Evolutionary conservation across 2,797 vertebrate species (phyloP), one percentile per base, ranked within the genome.

Genomic region (Rhodeus uyekii): DNA sequence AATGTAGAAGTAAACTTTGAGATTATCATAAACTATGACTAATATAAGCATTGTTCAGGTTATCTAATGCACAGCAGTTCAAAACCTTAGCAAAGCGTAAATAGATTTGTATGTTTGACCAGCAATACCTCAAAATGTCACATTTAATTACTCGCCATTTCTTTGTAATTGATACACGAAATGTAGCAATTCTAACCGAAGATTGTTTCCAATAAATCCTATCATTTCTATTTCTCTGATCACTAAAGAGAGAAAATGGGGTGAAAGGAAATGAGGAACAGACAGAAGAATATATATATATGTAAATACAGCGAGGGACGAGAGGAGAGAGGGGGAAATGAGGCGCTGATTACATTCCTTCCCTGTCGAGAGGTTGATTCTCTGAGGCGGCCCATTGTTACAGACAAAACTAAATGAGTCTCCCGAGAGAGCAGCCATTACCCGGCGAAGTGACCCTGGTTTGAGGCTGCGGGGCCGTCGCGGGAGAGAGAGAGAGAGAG

Each of bases 371-470:
- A 85, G 87, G 67, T 78, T 81, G 84, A 85, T 85, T 87, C 85
- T 88, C 74, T 39, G 78, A 81, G 80, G 67, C 78, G 42, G 72
- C 73, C 63, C 86, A 53, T 74, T 73, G 42, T 64, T 69, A 82
- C 65, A 85, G 80, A 83, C 68, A 18, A 82, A 81, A 36, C 60
- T 85, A 85, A 87, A 88, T 60, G 86, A 85, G 81, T 86, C 86
- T 84, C 86, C 68, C 55, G 86, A 82, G 84, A 85, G 76, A 82
- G 78, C 79, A 61, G 84, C 67, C 79, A 86, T 87, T 87, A 85
- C 83, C 58, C 55, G 53, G 78, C 78, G 55, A 86, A 88, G 87
- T 87, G 78, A 86, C 80, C 86, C 83, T 82, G 78, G 78, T 85
- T 64, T 79, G 29, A 73, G 82, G 69, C 86, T 81, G 55, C 38